Base-by-base conservation (phyloP, 1,140 invertebrate species). In the Ectropis grisescens region DNA sequence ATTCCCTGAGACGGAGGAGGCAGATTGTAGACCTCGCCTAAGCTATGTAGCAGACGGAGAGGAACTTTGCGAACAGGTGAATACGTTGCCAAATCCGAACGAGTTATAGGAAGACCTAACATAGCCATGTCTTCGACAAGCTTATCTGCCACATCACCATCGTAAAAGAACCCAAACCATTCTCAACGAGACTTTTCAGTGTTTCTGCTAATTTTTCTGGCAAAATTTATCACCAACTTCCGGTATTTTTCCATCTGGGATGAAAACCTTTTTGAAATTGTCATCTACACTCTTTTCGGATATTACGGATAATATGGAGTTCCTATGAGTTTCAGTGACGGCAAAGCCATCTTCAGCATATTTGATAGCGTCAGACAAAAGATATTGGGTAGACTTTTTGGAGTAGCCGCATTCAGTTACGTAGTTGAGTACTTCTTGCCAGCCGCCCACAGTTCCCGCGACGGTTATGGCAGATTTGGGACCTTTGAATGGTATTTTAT, bases 1-100 rank as follows among this genome's bases (percentile, higher is more conserved):
- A 69, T 22, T 12, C 75, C 75, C 43, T 76, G 71, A 19, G 75
- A 70, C 29, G 75, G 75, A 15, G 72, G 68, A 9, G 75, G 71
- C 35, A 58, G 37, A 35, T 80, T 80, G 31, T 55, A 64, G 22
- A 80, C 40, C 22, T 71, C 58, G 2, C 70, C 72, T 12, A 49
- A 33, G 13, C 50, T 51, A 33, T 71, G 71, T 3, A 37, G 6
- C 30, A 71, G 46, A 45, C 43, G 56, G 34, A 80, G 31, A 24
- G 72, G 71, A 39, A 31, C 37, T 30, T 60, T 58, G 47, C 66
- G 67, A 33, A 62, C 34, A 25, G 71, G 36, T n/a, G 46, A 37
- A 47, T 69, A 75, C 49, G 59, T 67, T 33, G 43, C 46, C 36
- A 80, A 48, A 61, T 80, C 75, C 47, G 52, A 48, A 54, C 58